phyloP scores from a whole-genome alignment of 2,888 invertebrate genomes.

The Limnephilus lunatus region DNA sequence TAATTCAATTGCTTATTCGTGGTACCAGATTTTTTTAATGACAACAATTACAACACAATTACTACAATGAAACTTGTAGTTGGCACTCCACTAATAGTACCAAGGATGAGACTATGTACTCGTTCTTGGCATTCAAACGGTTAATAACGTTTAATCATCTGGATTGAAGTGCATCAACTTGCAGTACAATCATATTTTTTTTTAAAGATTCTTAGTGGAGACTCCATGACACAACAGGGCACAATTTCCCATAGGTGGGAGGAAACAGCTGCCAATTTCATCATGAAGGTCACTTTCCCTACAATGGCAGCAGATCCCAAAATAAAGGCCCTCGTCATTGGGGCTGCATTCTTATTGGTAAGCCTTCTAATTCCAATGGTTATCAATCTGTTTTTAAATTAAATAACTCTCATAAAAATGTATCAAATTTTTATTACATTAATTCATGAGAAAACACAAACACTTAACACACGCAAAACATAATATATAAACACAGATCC shows the following conservation, averaged over 20 bases:
- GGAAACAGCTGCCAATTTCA: constrained; percentile 82
- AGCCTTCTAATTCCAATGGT: constrained; percentile 66
- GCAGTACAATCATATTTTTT: background rate
- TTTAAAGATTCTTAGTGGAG: constrained; percentile 77
- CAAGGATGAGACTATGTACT: too few species aligned
- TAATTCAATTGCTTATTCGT: too few species aligned
- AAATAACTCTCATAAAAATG: background rate
- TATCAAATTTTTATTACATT: background rate
- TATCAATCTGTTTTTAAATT: background rate
- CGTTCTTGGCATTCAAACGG: too few species aligned
- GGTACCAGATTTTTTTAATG: too few species aligned
- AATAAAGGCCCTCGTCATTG: constrained; percentile 88
- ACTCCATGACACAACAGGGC: constrained; percentile 80
- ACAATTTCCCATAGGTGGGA: constrained; percentile 86
- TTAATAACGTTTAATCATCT: background rate
- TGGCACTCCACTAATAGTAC: too few species aligned
- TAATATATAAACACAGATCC: background rate
- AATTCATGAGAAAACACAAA: background rate
- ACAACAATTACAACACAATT: too few species aligned
- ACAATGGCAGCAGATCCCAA: constrained; percentile 83
- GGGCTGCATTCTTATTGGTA: constrained; percentile 90
- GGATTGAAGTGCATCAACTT: background rate
- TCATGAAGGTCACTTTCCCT: constrained; percentile 86
- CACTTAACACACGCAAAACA: background rate
- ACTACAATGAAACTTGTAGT: too few species aligned